Evolutionary conservation across 1,140 invertebrate genomes (phyloP), one percentile per base, ranked within the genome.

Genomic region (Papilio glaucus): DNA sequence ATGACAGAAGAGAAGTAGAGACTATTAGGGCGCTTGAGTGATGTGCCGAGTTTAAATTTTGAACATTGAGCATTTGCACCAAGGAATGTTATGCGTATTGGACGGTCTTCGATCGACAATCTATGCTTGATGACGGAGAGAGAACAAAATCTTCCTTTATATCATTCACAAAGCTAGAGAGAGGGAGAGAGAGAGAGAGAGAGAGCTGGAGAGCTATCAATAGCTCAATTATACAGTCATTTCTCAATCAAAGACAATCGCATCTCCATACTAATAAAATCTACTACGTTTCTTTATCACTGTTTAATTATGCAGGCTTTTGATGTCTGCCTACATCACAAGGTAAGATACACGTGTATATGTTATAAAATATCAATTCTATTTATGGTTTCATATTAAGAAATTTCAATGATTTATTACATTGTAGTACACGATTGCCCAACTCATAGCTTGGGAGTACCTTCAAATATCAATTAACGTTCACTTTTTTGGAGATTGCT

Each of bases 401-500:
- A 68, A 69, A 49, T 69, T 69, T 26, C 42, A 69, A 53, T 69
- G 67, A 69, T 69, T 69, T 69, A 69, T 69, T 69, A 69, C 15
- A 26, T 2, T 10, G n/a, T 37, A 49, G 21, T 45, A 69, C 15
- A 13, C 21, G 45, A 69, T 69, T 69, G 18, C 67, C 67, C 12
- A 69, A 69, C 15, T n/a, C 42, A 53, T 24, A 53, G 49, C 24
- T 53, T 49, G 39, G 45, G 62, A 41, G 67, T 69, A 69, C 67
- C 80, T 74, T 73, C 71, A 77, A 72, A 77, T 80, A 80, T 82
- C 80, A 82, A 82, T 82, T 82, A 82, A 82, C 74, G 74, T 82
- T 82, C 80, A 78, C 80, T 82, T 82, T n/a, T 82, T 82, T 80
- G 76, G 80, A 78, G 80, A 82, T 82, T 78, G 76, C 76, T 78